Evolutionary conservation across 2,113 vertebrate species (phyloP).

Genomic region (Athene cunicularia): DNA sequence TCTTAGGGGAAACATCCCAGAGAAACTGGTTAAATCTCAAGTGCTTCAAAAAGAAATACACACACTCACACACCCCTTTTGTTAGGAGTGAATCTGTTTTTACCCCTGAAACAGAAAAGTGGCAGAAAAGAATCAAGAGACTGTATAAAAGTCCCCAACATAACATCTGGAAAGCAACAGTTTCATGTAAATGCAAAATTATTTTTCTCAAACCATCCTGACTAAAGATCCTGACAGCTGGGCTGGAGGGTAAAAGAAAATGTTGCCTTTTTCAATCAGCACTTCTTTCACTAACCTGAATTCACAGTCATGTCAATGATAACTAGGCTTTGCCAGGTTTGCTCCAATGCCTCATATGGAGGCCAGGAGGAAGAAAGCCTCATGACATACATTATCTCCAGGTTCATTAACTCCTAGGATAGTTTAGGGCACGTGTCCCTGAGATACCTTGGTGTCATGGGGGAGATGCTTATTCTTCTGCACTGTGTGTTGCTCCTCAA

Average conservation of each 20-base stretch:
- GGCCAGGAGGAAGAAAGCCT: background rate
- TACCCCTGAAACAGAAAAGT: constrained; percentile 8
- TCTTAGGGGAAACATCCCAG: constrained; percentile 19
- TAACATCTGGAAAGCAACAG: constrained; percentile 7
- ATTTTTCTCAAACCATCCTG: background rate
- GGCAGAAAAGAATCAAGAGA: constrained; percentile 4
- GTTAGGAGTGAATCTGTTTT: constrained; percentile 7
- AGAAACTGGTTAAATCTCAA: constrained; percentile 22
- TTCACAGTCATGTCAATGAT: background rate
- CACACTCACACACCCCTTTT: background rate
- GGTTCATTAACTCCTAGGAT: background rate
- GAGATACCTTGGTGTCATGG: background rate
- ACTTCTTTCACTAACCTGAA: background rate
- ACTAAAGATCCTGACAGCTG: constrained; percentile 1
- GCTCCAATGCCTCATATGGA: background rate
- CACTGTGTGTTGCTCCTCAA: background rate
- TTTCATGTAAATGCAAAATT: background rate
- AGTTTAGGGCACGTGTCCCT: background rate
- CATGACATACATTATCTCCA: background rate
- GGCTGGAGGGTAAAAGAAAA: background rate
- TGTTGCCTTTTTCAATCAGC: background rate
- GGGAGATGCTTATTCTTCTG: background rate
- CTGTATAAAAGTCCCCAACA: background rate
- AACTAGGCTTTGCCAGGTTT: background rate
- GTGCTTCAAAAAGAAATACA: constrained; percentile 31